Evolutionary conservation across 53 echinoderm and acorn worm species (phyloP).

Genomic region (Glandiceps talaboti): DNA sequence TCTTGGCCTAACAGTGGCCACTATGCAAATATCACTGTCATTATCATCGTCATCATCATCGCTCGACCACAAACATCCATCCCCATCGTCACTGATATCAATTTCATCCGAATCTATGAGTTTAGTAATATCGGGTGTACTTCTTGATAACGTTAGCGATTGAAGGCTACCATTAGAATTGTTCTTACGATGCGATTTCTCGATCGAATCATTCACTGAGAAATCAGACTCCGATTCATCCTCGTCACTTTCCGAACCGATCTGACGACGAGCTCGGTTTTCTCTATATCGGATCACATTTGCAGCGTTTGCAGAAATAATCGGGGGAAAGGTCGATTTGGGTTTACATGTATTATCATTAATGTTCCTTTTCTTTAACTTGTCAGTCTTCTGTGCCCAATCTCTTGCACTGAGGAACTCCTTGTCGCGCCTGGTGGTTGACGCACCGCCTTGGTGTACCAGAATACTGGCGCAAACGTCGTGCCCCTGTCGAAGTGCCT

Average conservation of each 20-base stretch:
- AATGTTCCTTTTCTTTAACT: neutral
- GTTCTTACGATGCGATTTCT: neutral
- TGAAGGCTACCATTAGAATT: neutral
- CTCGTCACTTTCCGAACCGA: conserved; percentile 9
- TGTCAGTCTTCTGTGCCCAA: conserved; percentile 38
- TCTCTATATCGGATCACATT: conserved; percentile 2
- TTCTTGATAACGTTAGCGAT: neutral
- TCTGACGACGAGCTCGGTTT: conserved; percentile 9
- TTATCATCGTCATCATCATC: neutral
- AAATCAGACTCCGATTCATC: conserved; percentile 17
- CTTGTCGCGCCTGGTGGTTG: conserved; percentile 44
- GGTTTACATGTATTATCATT: neutral
- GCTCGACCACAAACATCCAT: conserved; percentile 9
- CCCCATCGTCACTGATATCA: neutral
- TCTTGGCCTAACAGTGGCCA: neutral
- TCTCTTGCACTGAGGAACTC: conserved; percentile 47
- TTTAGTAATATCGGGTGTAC: conserved; percentile 3
- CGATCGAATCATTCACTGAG: neutral
- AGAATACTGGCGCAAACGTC: conserved; percentile 81
- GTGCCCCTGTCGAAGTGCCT: conserved; percentile 50
- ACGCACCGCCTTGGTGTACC: conserved; percentile 69
- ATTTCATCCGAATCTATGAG: conserved; percentile 2
- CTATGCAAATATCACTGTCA: conserved; percentile 1
- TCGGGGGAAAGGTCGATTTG: conserved; percentile 15
- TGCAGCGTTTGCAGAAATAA: conserved; percentile 3